These are phyloP conservation scores for Trachelus iudaicus DNA, from an alignment of 2,888 invertebrate species.

Conservation along the genomic window DNA sequence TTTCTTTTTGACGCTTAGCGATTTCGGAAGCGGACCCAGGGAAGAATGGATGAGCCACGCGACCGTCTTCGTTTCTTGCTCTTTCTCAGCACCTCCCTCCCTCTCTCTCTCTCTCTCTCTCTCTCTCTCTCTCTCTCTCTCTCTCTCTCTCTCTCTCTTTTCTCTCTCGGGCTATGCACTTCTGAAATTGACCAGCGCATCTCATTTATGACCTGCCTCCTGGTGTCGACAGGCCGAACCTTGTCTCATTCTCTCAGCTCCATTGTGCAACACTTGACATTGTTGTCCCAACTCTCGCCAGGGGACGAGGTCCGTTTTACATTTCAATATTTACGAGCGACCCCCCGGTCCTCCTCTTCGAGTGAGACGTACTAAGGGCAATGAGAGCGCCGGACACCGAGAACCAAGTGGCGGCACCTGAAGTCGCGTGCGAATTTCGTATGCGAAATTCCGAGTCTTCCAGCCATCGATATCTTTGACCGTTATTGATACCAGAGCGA, in stretches of 20 bases:
- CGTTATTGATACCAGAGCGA: background rate
- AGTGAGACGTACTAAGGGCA: background rate
- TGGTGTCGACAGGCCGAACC: background rate
- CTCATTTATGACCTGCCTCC: background rate
- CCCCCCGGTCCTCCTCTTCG: background rate
- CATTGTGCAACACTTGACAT: slow-evolving; percentile 34
- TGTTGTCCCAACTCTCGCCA: slow-evolving; percentile 49
- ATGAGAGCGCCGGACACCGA: background rate
- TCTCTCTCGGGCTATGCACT: background rate
- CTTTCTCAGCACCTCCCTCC: too few relatives aligned
- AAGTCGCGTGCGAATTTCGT: background rate
- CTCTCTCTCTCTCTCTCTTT: too few relatives aligned
- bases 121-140: background rate
- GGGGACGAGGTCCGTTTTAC: slow-evolving; percentile 22
- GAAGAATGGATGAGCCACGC: background rate
- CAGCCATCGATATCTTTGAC: background rate
- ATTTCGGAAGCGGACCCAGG: background rate
- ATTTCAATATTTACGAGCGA: background rate
- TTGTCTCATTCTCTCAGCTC: slow-evolving; percentile 9
- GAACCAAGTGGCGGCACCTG: background rate
- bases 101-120: too few relatives aligned
- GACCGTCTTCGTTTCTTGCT: background rate
- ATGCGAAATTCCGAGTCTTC: background rate
- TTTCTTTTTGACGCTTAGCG: background rate
- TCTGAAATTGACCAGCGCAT: background rate